Percentiles rank a stretch among this genome's conserved stretches.
Evolutionary conservation across 2,113 vertebrate species (phyloP).

Genomic region (Gallinago paraguaiae): DNA sequence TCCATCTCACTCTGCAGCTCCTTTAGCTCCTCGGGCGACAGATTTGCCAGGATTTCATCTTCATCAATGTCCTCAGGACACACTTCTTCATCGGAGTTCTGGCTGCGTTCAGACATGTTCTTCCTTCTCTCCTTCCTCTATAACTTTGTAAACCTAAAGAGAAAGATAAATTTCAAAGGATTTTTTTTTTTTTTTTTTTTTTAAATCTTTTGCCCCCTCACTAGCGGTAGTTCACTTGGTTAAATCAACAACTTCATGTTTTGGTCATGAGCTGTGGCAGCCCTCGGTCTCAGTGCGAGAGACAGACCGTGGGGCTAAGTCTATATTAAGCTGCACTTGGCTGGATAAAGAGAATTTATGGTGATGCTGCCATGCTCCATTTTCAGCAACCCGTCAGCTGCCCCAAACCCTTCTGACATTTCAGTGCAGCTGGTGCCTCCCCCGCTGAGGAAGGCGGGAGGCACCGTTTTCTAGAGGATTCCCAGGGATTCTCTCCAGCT

Average conservation of each 20-base stretch:
- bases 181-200: no score
- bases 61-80: conserved; percentile 84
- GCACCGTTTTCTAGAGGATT: conserved; percentile 27
- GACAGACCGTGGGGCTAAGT: conserved; percentile 30
- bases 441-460: neutral
- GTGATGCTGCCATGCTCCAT: conserved; percentile 68
- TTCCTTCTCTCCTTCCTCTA: neutral
- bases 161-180: neutral
- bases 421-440: conserved; percentile 82
- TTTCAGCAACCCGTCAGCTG: conserved; percentile 85
- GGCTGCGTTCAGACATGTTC: conserved; percentile 72
- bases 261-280: conserved; percentile 29
- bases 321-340: conserved; percentile 91
- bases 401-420: conserved; percentile 83
- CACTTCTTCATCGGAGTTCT: conserved; percentile 66
- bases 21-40: conserved; percentile 91
- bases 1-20: conserved; percentile 96
- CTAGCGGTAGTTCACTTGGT: neutral
- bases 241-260: neutral
- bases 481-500: neutral
- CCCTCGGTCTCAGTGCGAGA: neutral
- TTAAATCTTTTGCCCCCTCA: fast-evolving
- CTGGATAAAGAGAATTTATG: conserved; percentile 85
- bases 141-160: neutral
- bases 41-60: conserved; percentile 91